phyloP scores from a whole-genome alignment of 2,113 vertebrate genomes.

The Mormyrus iriodes region DNA sequence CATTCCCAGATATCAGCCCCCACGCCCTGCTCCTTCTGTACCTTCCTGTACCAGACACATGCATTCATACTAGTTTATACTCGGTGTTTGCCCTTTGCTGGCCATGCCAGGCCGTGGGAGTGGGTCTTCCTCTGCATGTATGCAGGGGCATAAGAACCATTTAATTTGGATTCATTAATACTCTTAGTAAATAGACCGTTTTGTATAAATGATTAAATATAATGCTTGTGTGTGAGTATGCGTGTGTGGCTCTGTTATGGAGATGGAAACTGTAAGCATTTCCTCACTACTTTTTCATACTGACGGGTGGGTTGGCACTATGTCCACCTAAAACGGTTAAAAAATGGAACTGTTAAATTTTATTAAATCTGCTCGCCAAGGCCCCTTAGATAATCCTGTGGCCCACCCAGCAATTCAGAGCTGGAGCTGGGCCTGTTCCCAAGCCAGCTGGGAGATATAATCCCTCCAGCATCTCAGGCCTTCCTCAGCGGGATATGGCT shows the following conservation, averaged over 20 bases:
- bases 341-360: not conserved
- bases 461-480: not conserved
- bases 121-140: not conserved
- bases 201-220: not conserved
- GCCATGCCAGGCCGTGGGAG: not conserved
- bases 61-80: not conserved
- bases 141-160: not conserved
- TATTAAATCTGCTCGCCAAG: not conserved
- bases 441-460: too few species aligned
- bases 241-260: not conserved
- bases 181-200: not conserved
- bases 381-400: not conserved
- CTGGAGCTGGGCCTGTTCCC: not conserved
- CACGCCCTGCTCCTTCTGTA: not conserved
- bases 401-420: not conserved
- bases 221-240: not conserved
- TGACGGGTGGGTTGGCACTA: not conserved
- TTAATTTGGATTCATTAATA: not conserved
- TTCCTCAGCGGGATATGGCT: not conserved
- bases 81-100: not conserved
- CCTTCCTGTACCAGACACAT: not conserved
- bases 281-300: not conserved
- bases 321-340: not conserved
- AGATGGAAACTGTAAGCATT: not conserved
- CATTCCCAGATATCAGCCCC: slow-evolving; percentile 34